phyloP scores from a whole-genome alignment of 2,888 invertebrate species.

The Synanthedon vespiformis region DNA sequence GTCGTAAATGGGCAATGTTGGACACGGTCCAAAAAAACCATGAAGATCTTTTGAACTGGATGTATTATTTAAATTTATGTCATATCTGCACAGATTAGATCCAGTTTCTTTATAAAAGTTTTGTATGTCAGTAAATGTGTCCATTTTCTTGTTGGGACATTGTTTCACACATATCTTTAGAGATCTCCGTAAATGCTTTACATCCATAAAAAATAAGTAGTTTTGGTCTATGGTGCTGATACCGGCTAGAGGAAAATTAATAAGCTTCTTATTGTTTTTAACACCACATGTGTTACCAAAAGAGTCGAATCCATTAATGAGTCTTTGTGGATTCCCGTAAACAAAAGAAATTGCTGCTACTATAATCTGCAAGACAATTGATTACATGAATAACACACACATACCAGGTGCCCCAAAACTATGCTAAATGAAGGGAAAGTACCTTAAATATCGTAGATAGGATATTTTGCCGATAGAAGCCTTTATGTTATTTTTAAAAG shows the following conservation, averaged over 20 bases:
- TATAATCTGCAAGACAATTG: conserved; percentile 71
- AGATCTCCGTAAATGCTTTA: conserved; percentile 79
- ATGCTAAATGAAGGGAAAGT: too few relatives aligned
- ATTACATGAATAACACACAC: not conserved
- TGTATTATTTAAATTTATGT: conserved; percentile 70
- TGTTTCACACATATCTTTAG: conserved; percentile 90
- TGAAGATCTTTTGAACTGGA: conserved; percentile 45
- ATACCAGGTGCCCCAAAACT: too few relatives aligned
- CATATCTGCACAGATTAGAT: conserved; percentile 82
- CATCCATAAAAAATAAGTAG: conserved; percentile 86
- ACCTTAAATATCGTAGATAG: too few relatives aligned
- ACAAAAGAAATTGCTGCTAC: conserved; percentile 89
- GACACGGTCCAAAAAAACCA: conserved; percentile 80
- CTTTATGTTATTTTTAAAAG: too few relatives aligned
- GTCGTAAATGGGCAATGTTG: conserved; percentile 80
- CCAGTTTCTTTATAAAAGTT: conserved; percentile 79
- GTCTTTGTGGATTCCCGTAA: conserved; percentile 86
- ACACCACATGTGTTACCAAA: conserved; percentile 96
- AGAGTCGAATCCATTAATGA: conserved; percentile 93
- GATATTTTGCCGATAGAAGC: too few relatives aligned
- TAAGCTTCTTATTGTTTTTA: conserved; percentile 79
- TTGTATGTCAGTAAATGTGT: conserved; percentile 75
- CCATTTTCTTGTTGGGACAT: conserved; percentile 81
- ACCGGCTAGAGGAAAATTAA: conserved; percentile 81
- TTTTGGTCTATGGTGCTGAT: conserved; percentile 83